phyloP scores from a whole-genome alignment of 2,113 vertebrate genomes.

The Fukomys damarensis region DNA sequence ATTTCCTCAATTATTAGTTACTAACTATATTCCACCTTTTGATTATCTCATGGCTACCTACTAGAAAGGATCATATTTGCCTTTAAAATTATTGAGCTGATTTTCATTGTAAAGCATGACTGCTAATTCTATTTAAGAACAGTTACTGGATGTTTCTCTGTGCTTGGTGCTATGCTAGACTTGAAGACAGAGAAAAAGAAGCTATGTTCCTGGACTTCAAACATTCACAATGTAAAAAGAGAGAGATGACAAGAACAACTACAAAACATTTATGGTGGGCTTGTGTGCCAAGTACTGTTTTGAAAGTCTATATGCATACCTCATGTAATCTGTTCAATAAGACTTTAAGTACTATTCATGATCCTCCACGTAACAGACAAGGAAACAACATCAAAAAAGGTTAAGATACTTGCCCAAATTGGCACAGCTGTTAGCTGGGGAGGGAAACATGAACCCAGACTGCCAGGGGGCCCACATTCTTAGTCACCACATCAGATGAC shows the following conservation, averaged over 20 bases:
- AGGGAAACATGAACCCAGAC: background rate
- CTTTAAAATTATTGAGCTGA: constrained; percentile 43
- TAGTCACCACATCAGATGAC: background rate
- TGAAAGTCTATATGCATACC: background rate
- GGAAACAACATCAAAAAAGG: background rate
- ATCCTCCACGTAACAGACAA: background rate
- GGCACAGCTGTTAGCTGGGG: background rate
- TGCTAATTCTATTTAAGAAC: background rate
- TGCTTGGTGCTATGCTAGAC: background rate
- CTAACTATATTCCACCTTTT: background rate
- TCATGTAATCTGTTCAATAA: background rate
- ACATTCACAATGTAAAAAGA: background rate
- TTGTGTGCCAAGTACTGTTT: background rate
- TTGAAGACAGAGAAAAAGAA: background rate
- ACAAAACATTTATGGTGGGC: background rate
- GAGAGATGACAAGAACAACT: background rate
- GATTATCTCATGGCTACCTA: background rate
- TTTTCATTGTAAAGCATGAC: background rate
- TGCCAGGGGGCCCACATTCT: background rate
- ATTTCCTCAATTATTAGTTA: background rate
- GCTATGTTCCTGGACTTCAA: background rate
- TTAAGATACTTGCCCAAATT: background rate
- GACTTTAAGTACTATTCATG: background rate
- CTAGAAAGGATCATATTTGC: constrained; percentile 5
- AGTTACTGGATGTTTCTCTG: background rate